Base-by-base conservation (phyloP, 2,113 vertebrate genomes). In the Oncorhynchus mykiss region DNA sequence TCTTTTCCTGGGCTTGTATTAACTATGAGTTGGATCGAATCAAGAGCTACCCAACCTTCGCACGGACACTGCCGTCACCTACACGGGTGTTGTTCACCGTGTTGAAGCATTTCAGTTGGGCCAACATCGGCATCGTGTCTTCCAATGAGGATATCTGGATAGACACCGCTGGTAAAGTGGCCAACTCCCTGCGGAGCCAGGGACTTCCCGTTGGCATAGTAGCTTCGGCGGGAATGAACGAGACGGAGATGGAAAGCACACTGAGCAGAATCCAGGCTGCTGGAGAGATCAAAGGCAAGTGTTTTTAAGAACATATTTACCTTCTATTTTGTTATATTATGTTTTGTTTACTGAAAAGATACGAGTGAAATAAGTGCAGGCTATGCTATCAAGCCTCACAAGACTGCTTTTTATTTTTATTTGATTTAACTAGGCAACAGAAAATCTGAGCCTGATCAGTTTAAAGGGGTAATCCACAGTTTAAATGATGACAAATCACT, bases 91-190 rank as follows among this genome's bases (percentile, higher is more conserved):
- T 99, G 73, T 94, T 95, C 80, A 83, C 84, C 0, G 84, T 97
- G 67, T 85, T 98, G 87, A 96, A 93, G 64, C 90, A 96, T 91
- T 99, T 98, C 68, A 90, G 90, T 20, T 96, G 95, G 96, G 96
- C 96, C 78, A 94, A 93, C 5, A 80, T 95, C 14, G 95, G 89
- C 73, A 94, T 98, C 67, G 90, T 97, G 76, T 95, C 94, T 11
- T 97, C 95, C 62, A 89, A 86, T 0, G 96, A 97, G 67, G 95
- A 96, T 67, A 92, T 97, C 57, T 98, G 96, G 95, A 84, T 93
- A 4, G 94, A 95, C 65, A 94, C 95, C 0, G 96, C 94, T 2
- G 87, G 73, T 14, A 91, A 92, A 74, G 78, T 96, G 24, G 94
- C 95, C 0, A 88, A 84, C 11, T 91, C 92, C 0, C 90, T 98